Evolutionary conservation across 2,797 vertebrate species (phyloP).

Genomic region (Malacoctenus gilli): DNA sequence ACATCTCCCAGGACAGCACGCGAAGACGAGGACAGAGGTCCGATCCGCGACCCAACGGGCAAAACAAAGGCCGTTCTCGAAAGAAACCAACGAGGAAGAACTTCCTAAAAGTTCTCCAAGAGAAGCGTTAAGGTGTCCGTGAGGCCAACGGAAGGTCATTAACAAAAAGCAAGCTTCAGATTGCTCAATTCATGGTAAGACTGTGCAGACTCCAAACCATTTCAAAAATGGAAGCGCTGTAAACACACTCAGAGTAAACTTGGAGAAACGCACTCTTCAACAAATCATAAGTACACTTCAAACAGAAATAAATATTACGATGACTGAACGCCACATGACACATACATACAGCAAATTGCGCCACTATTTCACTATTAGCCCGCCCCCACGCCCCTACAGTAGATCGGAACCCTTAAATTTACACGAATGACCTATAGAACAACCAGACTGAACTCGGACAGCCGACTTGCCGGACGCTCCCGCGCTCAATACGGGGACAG

Average conservation of each 20-base stretch:
- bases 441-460: slow-evolving; percentile 20
- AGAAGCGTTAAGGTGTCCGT: slow-evolving; percentile 42
- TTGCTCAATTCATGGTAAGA: slow-evolving; percentile 1
- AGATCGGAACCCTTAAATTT: slow-evolving; percentile 26
- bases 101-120: too few relatives aligned
- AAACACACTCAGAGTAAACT: slow-evolving; percentile 58
- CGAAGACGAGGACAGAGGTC: slow-evolving; percentile 7
- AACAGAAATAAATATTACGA: slow-evolving; percentile 71
- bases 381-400: slow-evolving; percentile 26
- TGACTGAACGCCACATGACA: slow-evolving; percentile 32
- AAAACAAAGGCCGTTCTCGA: too few relatives aligned
- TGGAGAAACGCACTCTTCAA: slow-evolving; percentile 30
- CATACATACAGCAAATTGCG: slow-evolving; percentile 59
- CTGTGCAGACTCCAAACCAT: slow-evolving; percentile 11
- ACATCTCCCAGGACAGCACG: slow-evolving; percentile 2
- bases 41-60: too few relatives aligned
- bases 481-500: slow-evolving; percentile 9
- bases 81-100: slow-evolving; percentile 37
- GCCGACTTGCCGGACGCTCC: slow-evolving; percentile 18
- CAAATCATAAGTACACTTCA: slow-evolving; percentile 75
- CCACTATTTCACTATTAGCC: slow-evolving; percentile 27
- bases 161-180: not conserved
- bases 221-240: slow-evolving; percentile 9
- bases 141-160: slow-evolving; percentile 21
- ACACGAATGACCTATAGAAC: slow-evolving; percentile 22